Conservation (phyloP, 2,113 vertebrate genomes). For the Narcine bancroftii region DNA sequence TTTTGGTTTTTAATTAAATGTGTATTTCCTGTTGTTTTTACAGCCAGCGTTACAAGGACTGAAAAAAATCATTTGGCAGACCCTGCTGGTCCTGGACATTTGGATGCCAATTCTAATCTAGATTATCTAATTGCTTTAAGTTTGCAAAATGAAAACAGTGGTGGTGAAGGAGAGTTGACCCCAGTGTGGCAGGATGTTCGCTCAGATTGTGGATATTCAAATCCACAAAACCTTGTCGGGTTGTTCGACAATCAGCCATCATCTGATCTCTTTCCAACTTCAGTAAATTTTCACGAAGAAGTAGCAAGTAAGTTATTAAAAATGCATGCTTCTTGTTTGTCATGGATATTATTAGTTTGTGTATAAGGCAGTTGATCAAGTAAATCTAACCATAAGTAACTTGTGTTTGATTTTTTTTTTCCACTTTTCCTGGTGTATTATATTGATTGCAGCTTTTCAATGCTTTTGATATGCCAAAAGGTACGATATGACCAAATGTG, state of each 20-base stretch:
- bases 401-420: background rate
- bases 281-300: background rate
- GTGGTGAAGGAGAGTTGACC: background rate
- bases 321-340: background rate
- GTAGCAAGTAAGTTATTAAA: slow-evolving; percentile 13
- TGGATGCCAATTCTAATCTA: slow-evolving; percentile 61
- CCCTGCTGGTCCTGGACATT: background rate
- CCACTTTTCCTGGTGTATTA: background rate
- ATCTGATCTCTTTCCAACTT: background rate
- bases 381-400: background rate
- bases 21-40: background rate
- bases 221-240: background rate
- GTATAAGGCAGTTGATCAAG: background rate
- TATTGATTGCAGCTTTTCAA: too few species aligned
- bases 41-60: background rate
- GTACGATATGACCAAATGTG: background rate
- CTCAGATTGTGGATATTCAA: background rate
- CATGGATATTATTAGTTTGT: background rate
- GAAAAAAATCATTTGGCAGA: slow-evolving; percentile 40
- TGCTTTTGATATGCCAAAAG: too few species aligned
- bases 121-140: slow-evolving; percentile 83
- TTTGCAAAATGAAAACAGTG: slow-evolving; percentile 61
- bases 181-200: background rate
- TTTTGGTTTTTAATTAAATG: background rate
- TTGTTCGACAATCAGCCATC: background rate